Conservation (phyloP, 2,797 vertebrate genomes). For the Characodon lateralis region DNA sequence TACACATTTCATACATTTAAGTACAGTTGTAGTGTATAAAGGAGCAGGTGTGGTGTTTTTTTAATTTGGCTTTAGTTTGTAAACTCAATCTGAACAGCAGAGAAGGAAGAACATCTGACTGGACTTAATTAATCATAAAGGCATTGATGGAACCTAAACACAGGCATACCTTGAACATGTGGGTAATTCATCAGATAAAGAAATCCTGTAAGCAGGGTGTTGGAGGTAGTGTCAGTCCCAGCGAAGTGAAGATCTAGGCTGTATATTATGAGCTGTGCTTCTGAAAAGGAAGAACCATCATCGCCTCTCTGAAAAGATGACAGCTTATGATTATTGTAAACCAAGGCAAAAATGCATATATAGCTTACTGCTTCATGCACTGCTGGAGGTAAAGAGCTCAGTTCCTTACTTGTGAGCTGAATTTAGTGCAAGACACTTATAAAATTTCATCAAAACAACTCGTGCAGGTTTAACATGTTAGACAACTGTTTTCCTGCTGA, state of each 20-base stretch:
- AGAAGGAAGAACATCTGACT: background rate
- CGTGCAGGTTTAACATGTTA: background rate
- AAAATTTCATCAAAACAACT: too few species aligned
- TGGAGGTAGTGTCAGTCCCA: slow-evolving; percentile 79
- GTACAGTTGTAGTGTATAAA: too few species aligned
- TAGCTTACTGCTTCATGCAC: background rate
- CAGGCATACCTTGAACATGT: slow-evolving; percentile 72
- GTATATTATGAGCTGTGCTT: slow-evolving; percentile 47
- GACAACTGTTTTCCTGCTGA: background rate
- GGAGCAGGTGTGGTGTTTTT: too few species aligned
- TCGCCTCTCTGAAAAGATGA: slow-evolving; percentile 16
- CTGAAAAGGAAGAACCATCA: slow-evolving; percentile 59
- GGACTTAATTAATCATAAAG: background rate
- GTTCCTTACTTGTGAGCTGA: too few species aligned
- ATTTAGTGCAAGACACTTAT: too few species aligned
- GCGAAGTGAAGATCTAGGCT: slow-evolving; percentile 69
- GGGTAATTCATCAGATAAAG: slow-evolving; percentile 72
- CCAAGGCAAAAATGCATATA: background rate
- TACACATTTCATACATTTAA: too few species aligned
- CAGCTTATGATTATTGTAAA: background rate
- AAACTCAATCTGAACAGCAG: too few species aligned
- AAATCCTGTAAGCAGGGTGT: slow-evolving; percentile 76
- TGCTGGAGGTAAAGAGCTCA: background rate
- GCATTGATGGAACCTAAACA: background rate
- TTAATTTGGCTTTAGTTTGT: too few species aligned